Conservation (phyloP, 2,113 vertebrate genomes). For the Myiopsitta monachus region DNA sequence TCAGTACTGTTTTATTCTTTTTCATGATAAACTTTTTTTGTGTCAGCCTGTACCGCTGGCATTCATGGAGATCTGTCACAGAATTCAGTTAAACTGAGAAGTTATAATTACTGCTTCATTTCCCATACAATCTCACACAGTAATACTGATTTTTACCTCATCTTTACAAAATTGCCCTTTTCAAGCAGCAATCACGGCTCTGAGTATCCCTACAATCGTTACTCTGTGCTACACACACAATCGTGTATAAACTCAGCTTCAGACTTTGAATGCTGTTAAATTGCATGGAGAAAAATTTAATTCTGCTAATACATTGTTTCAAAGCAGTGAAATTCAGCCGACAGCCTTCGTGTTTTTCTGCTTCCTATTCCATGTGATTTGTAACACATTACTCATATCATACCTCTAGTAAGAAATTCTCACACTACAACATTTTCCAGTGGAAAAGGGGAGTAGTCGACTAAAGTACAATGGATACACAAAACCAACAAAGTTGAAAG, state of each 20-base stretch:
- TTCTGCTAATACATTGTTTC: conserved; percentile 1
- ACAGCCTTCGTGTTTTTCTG: background rate
- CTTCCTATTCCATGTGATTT: background rate
- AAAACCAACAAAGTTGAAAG: background rate
- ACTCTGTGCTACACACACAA: background rate
- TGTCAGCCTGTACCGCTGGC: background rate
- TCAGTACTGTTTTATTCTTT: background rate
- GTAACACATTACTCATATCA: background rate
- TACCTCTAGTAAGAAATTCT: background rate
- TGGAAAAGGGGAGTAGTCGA: background rate
- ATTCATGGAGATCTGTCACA: background rate
- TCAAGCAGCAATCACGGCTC: background rate
- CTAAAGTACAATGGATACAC: background rate
- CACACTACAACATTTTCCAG: background rate
- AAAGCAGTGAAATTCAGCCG: background rate
- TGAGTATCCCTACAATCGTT: background rate
- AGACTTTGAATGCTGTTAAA: background rate
- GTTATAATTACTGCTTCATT: conserved; percentile 11
- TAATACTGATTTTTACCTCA: background rate
- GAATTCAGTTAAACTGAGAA: background rate
- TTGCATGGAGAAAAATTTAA: background rate
- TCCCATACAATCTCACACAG: background rate
- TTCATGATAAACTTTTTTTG: background rate
- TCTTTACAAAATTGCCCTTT: background rate
- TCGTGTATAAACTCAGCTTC: background rate